Percentiles rank a stretch among this genome's conserved stretches.
phyloP scores from a whole-genome alignment of 1,140 invertebrate species.

The Procambarus clarkii region DNA sequence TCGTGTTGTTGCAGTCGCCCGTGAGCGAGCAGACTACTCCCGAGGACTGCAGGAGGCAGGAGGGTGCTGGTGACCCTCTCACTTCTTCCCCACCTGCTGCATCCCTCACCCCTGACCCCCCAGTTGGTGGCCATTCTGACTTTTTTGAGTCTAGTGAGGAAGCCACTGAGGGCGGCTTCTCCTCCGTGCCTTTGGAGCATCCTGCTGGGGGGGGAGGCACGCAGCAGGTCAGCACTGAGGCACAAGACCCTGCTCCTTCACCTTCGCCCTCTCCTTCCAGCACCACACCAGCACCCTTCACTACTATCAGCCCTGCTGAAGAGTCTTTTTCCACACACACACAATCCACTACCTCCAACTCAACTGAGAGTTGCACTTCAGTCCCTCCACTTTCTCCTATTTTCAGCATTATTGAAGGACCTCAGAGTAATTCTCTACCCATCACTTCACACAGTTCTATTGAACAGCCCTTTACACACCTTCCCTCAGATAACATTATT shows the following conservation, averaged over 20 bases:
- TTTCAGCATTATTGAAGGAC: not conserved
- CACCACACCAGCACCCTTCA: not conserved
- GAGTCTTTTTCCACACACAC: not conserved
- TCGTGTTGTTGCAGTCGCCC: slow-evolving; percentile 66
- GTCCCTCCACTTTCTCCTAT: not conserved
- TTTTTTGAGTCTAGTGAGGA: slow-evolving; percentile 59
- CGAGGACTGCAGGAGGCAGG: slow-evolving; percentile 46
- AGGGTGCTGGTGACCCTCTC: slow-evolving; percentile 50
- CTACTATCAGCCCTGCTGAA: not conserved
- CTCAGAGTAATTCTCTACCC: not conserved
- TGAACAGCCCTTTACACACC: not conserved
- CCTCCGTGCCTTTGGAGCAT: slow-evolving; percentile 55
- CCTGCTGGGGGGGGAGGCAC: slow-evolving; percentile 57
- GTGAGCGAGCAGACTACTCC: slow-evolving; percentile 65
- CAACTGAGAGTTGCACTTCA: not conserved
- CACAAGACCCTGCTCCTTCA: slow-evolving; percentile 21
- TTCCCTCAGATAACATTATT: not conserved
- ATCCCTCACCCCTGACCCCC: slow-evolving; percentile 58
- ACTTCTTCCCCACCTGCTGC: slow-evolving; percentile 55
- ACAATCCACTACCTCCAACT: not conserved
- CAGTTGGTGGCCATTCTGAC: slow-evolving; percentile 40
- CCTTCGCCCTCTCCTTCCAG: slow-evolving; percentile 11
- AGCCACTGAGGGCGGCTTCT: slow-evolving; percentile 47
- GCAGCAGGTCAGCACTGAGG: slow-evolving; percentile 65
- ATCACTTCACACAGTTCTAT: not conserved